Evolutionary conservation across 2,797 vertebrate species (phyloP).

Genomic region (Otolemur crassicaudatus): DNA sequence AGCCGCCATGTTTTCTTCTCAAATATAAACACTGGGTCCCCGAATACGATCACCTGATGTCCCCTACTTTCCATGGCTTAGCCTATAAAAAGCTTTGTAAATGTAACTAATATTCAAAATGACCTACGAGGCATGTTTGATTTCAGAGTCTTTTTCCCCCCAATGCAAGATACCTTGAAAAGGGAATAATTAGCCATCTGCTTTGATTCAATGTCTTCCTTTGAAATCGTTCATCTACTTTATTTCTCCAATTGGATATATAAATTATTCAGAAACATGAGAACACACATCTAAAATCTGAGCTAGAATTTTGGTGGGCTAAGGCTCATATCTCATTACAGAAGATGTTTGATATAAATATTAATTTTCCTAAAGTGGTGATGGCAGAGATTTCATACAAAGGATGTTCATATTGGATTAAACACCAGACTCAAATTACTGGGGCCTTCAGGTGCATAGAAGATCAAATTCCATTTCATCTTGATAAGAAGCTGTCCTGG

Average conservation of each 20-base stretch:
- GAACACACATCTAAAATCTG: slow-evolving; percentile 60
- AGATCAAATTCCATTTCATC: slow-evolving; percentile 60
- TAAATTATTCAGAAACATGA: slow-evolving; percentile 73
- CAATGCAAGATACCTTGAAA: slow-evolving; percentile 5
- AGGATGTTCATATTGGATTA: slow-evolving; percentile 49
- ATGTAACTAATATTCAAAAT: slow-evolving; percentile 27
- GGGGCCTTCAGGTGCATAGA: not conserved
- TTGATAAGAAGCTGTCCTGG: slow-evolving; percentile 2
- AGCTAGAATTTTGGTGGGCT: slow-evolving; percentile 59
- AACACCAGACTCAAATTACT: slow-evolving; percentile 64
- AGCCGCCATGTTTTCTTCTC: not conserved
- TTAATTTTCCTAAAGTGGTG: slow-evolving; percentile 64
- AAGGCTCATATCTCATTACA: slow-evolving; percentile 69
- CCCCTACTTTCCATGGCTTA: not conserved
- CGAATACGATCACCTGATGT: not conserved
- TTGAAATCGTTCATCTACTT: slow-evolving; percentile 61
- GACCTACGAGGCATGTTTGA: slow-evolving; percentile 16
- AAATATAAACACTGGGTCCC: slow-evolving; percentile 32
- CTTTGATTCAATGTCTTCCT: slow-evolving; percentile 63
- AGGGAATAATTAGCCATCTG: slow-evolving; percentile 3
- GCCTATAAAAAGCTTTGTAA: slow-evolving; percentile 23
- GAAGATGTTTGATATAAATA: slow-evolving; percentile 72
- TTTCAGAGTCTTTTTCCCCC: not conserved
- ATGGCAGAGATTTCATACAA: slow-evolving; percentile 64
- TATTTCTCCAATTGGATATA: slow-evolving; percentile 67